Conservation (phyloP, 2,113 vertebrate species). For the Dromaius novaehollandiae region DNA sequence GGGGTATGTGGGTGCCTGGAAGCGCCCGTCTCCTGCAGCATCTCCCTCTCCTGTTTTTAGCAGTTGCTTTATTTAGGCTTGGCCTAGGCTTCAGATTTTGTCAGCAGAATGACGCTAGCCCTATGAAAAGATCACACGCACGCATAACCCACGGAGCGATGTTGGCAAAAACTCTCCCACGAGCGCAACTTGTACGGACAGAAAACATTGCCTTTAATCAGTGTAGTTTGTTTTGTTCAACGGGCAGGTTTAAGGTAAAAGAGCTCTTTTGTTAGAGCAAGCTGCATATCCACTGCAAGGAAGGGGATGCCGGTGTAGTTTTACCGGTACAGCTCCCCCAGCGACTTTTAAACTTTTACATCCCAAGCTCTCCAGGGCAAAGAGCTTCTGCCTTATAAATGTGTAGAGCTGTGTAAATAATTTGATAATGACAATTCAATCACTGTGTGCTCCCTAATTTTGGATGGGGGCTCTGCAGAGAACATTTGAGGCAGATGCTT, state of each 20-base stretch:
- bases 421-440: neutral
- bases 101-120: neutral
- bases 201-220: neutral
- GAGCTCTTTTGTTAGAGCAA: neutral
- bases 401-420: neutral
- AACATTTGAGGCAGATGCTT: neutral
- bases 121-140: accelerated
- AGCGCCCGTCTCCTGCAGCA: neutral
- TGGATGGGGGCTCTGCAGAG: too few species aligned
- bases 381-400: neutral
- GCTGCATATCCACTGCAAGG: neutral
- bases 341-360: neutral
- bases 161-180: neutral
- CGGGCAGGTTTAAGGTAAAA: neutral
- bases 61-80: neutral
- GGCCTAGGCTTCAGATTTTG: neutral
- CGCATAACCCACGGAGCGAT: accelerated
- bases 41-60: neutral
- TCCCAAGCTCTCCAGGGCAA: neutral
- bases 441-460: neutral
- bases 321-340: neutral
- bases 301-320: neutral
- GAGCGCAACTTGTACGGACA: neutral
- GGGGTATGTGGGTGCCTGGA: neutral
- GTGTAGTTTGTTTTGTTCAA: neutral